Base-by-base conservation (phyloP, 2,888 invertebrate species). In the Hybos culiciformis region DNA sequence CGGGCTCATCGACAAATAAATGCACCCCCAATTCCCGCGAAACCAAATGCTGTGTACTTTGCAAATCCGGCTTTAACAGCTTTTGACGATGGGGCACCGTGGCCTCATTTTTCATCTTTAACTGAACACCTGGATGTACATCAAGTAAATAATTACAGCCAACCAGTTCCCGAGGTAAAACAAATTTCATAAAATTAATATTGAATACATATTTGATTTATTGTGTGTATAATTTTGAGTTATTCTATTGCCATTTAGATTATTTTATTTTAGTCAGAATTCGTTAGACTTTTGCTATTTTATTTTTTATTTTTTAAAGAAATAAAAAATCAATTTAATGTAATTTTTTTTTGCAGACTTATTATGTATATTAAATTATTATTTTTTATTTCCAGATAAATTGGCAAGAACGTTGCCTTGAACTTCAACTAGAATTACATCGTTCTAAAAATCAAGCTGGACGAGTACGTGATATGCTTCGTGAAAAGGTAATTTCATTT, bases 331-430 rank as follows among this genome's bases (percentile, higher is more conserved):
- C n/a, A n/a, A n/a, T n/a, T n/a, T n/a, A n/a, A n/a, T n/a, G n/a
- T n/a, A n/a, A n/a, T n/a, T n/a, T n/a, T n/a, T n/a, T n/a, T n/a
- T n/a, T n/a, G n/a, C n/a, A n/a, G n/a, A 37, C 2, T 6, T 37
- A 8, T 34, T 36, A 5, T 5, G 8, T 23, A 20, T 26, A 20
- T 37, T 31, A 23, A 15, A 14, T 21, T 33, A 20, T 19, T 41
- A n/a, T 36, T 20, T 36, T 11, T 7, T 6, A 32, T 44, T 42
- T 49, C 14, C 46, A 65, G 65, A 75, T 85, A 57, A 85, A 87
- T 67, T 91, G 90, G 91, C 86, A 88, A 68, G 87, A 88, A 66
- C 72, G 86, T 44, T 91, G 90, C 59, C 65, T 87, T 56, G 83
- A 86, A 61, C 67, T 92, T 53, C 90, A 91, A 65, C 67, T 85